Conservation (phyloP, 2,888 invertebrate species). For the Lithophane leautieri region DNA sequence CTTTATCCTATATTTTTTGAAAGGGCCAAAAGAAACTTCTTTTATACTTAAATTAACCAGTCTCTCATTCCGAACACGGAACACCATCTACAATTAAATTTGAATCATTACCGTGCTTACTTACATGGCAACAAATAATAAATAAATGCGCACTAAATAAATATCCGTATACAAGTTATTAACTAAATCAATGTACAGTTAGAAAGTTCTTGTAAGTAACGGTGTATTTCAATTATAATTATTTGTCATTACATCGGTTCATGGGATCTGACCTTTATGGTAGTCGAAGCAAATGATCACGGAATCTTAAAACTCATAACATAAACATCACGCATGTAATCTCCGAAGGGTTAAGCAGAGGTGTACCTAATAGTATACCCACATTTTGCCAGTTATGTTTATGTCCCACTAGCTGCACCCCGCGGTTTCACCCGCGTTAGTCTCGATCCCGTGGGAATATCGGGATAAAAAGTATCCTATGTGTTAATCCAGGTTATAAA, state of each 20-base stretch:
- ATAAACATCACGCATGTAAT: too few relatives aligned
- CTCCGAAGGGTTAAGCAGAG: too few relatives aligned
- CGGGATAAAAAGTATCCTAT: too few relatives aligned
- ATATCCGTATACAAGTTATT: constrained; percentile 67
- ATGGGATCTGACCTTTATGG: constrained; percentile 40
- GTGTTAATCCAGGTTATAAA: too few relatives aligned
- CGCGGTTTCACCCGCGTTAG: too few relatives aligned
- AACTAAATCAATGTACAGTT: constrained; percentile 61
- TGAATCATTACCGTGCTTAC: constrained; percentile 76
- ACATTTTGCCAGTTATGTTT: too few relatives aligned
- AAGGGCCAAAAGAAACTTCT: background rate
- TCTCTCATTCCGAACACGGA: constrained; percentile 68
- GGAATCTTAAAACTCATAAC: background rate
- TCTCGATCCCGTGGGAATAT: too few relatives aligned
- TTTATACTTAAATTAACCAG: background rate
- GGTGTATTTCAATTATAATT: constrained; percentile 50
- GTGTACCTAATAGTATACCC: too few relatives aligned
- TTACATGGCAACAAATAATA: constrained; percentile 75
- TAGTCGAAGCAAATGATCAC: constrained; percentile 3
- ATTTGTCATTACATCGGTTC: constrained; percentile 38
- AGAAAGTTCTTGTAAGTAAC: constrained; percentile 50
- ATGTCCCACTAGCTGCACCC: too few relatives aligned
- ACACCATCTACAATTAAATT: constrained; percentile 75
- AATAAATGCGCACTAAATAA: constrained; percentile 76
- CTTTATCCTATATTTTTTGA: background rate